Evolutionary conservation across 2,113 vertebrate genomes (phyloP).

Genomic region (Rhinolophus sinicus): DNA sequence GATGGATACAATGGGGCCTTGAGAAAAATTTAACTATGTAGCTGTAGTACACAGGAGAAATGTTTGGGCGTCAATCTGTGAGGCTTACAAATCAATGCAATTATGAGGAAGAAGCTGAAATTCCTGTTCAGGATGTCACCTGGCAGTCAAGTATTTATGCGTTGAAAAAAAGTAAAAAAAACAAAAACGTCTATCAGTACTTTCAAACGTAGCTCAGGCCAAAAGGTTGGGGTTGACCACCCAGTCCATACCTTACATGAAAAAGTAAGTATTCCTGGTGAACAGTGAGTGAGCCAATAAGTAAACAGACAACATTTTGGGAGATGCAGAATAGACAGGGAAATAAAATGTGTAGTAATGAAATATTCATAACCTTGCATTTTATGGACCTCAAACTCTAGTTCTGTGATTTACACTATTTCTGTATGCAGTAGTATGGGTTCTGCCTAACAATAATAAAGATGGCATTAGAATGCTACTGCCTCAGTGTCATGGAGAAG

Average conservation of each 20-base stretch:
- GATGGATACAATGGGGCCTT: background rate
- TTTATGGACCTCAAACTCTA: slow-evolving; percentile 83
- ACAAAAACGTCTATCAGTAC: background rate
- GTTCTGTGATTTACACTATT: slow-evolving; percentile 80
- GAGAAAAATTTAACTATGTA: slow-evolving; percentile 61
- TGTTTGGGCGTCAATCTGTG: slow-evolving; percentile 42
- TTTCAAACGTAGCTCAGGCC: slow-evolving; percentile 46
- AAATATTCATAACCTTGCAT: slow-evolving; percentile 84
- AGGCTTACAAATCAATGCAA: background rate
- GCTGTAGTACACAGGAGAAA: background rate
- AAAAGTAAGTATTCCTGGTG: slow-evolving; percentile 72
- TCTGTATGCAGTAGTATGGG: slow-evolving; percentile 67
- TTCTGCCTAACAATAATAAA: slow-evolving; percentile 82
- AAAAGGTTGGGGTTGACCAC: background rate
- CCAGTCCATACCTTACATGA: slow-evolving; percentile 37
- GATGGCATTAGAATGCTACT: slow-evolving; percentile 75
- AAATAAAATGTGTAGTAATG: slow-evolving; percentile 84
- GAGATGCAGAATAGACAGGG: slow-evolving; percentile 82
- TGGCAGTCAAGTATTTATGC: background rate
- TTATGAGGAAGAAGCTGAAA: slow-evolving; percentile 32
- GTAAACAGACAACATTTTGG: slow-evolving; percentile 81
- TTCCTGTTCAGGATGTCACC: background rate
- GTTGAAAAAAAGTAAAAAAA: background rate
- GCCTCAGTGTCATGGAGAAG: slow-evolving; percentile 68
- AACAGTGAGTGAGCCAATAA: slow-evolving; percentile 74